phyloP scores from a whole-genome alignment of 2,888 invertebrate species.

The Scaptomyza cyrtandrae region DNA sequence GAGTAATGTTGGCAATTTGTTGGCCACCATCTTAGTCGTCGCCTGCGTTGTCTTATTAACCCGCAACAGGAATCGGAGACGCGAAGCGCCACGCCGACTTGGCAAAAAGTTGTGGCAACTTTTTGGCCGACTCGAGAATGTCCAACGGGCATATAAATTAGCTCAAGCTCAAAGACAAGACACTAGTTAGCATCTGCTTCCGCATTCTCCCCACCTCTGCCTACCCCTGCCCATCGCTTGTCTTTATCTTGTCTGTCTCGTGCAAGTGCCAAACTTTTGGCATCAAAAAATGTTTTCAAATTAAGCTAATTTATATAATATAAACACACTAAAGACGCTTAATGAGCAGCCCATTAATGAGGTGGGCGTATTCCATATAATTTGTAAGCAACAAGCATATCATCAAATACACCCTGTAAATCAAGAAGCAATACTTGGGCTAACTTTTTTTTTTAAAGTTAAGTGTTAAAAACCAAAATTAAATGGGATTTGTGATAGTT shows the following conservation, averaged over 20 bases:
- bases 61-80: constrained; percentile 70
- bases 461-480: too few species aligned
- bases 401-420: constrained; percentile 40
- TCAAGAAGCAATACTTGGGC: too few species aligned
- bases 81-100: constrained; percentile 48
- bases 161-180: constrained; percentile 59
- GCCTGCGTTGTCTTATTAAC: constrained; percentile 69
- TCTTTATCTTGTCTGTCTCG: constrained; percentile 25
- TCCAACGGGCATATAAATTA: constrained; percentile 80
- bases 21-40: constrained; percentile 59
- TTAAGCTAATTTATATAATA: constrained; percentile 80
- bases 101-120: constrained; percentile 68
- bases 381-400: constrained; percentile 43
- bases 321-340: constrained; percentile 77
- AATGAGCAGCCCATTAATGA: constrained; percentile 61
- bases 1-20: constrained; percentile 78
- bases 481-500: too few species aligned
- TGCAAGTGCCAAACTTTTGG: constrained; percentile 72
- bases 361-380: constrained; percentile 30
- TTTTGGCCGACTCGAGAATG: constrained; percentile 77
- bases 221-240: neutral
- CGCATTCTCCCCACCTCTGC: neutral
- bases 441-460: too few species aligned
- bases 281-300: constrained; percentile 80
- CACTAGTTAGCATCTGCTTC: constrained; percentile 52